Percentiles rank a stretch among this genome's conserved stretches.
Evolutionary conservation across 2,113 vertebrate species (phyloP).

Genomic region (Odocoileus virginianus): DNA sequence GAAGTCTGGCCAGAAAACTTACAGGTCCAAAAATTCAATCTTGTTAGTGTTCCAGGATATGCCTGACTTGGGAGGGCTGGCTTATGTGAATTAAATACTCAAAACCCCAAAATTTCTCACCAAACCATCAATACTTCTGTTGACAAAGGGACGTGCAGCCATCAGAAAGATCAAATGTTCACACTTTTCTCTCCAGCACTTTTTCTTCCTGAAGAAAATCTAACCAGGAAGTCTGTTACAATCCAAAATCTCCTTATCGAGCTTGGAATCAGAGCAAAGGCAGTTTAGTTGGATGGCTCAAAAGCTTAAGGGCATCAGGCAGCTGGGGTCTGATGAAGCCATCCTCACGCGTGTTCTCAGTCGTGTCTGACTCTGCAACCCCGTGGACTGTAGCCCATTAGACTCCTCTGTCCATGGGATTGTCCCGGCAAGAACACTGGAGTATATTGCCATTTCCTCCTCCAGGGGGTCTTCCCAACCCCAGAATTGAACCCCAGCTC

Average conservation of each 20-base stretch:
- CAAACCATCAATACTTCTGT: not conserved
- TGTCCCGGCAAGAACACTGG: not conserved
- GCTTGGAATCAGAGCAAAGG: not conserved
- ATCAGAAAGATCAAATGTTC: not conserved
- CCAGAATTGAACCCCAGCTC: not conserved
- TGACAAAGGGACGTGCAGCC: not conserved
- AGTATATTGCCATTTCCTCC: not conserved
- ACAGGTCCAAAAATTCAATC: constrained; percentile 58
- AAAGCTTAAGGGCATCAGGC: not conserved
- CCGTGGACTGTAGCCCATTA: not conserved
- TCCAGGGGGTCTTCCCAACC: not conserved
- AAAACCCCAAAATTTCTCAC: constrained; percentile 45
- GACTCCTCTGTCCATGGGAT: not conserved
- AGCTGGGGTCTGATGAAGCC: not conserved
- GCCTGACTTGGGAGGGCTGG: constrained; percentile 23
- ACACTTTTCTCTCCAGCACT: not conserved
- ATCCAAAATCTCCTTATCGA: not conserved
- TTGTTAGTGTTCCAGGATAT: constrained; percentile 59
- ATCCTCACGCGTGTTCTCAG: not conserved
- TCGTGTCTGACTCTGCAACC: not conserved
- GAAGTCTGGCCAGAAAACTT: constrained; percentile 70
- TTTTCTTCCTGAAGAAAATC: constrained; percentile 13
- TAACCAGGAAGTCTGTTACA: not conserved
- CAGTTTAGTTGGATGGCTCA: not conserved
- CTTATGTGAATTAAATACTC: constrained; percentile 11